Conservation (phyloP, 2,888 invertebrate genomes). For the Bombylius discolor region DNA sequence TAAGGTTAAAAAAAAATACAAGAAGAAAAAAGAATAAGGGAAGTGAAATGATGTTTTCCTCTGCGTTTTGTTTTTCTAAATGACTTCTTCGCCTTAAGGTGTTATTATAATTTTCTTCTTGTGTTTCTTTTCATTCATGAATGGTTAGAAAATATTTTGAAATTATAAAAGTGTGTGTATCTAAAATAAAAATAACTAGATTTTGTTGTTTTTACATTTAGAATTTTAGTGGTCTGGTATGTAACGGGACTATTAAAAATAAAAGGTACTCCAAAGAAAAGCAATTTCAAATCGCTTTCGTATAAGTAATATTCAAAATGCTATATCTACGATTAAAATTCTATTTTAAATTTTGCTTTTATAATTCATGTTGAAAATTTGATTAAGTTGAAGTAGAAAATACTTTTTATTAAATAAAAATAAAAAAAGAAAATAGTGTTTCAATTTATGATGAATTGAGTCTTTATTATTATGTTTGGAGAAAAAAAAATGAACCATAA, state of each 20-base stretch:
- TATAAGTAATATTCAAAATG: neutral
- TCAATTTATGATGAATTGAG: too few species aligned
- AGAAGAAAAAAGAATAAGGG: neutral
- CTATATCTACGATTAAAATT: slow-evolving; percentile 11
- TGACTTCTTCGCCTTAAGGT: slow-evolving; percentile 13
- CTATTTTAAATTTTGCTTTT: slow-evolving; percentile 11
- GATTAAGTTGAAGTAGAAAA: neutral
- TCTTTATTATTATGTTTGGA: too few species aligned
- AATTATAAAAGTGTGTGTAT: too few species aligned
- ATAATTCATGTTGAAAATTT: slow-evolving; percentile 11
- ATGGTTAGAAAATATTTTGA: neutral
- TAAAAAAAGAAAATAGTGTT: too few species aligned
- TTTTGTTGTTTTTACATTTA: too few species aligned
- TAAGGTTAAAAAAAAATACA: too few species aligned
- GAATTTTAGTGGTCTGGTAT: too few species aligned
- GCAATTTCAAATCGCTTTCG: neutral
- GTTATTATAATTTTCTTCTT: slow-evolving; percentile 4
- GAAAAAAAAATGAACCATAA: too few species aligned
- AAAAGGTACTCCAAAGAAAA: too few species aligned
- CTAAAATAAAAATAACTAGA: too few species aligned
- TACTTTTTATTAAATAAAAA: too few species aligned
- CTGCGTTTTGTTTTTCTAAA: slow-evolving; percentile 1
- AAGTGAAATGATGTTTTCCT: neutral
- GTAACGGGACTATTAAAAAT: too few species aligned
- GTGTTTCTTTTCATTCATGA: slow-evolving; percentile 5